Conservation (phyloP, 2,888 invertebrate species). For the Endomychus coccineus region DNA sequence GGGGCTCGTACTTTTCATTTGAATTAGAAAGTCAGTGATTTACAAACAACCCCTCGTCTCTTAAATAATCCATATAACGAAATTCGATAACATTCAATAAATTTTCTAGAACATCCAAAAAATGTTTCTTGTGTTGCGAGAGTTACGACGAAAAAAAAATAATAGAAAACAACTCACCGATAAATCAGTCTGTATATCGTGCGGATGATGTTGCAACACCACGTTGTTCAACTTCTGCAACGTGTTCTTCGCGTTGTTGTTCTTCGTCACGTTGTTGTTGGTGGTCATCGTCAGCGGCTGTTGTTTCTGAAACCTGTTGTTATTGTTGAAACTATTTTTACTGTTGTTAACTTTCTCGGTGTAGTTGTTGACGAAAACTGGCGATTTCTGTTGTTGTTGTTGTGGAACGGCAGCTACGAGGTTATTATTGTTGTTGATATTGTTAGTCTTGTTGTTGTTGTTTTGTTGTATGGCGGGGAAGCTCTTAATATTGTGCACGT, state of each 20-base stretch:
- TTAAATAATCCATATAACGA: too few species aligned
- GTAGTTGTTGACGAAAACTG: too few species aligned
- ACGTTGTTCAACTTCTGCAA: constrained; percentile 1
- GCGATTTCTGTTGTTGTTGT: too few species aligned
- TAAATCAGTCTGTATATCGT: constrained; percentile 27
- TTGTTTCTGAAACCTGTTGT: not conserved
- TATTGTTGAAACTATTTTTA: not conserved
- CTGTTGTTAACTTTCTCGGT: constrained; percentile 15
- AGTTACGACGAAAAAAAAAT: too few species aligned
- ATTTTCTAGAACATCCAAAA: not conserved
- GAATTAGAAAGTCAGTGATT: too few species aligned
- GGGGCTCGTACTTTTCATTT: too few species aligned
- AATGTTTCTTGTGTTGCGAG: too few species aligned
- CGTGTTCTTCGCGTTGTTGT: constrained; percentile 4
- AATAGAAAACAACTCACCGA: constrained; percentile 26
- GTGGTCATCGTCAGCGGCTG: not conserved
- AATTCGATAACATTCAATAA: too few species aligned
- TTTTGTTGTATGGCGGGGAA: constrained; percentile 42
- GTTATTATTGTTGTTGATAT: constrained; percentile 12
- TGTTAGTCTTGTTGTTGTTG: constrained; percentile 11
- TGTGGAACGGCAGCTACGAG: too few species aligned
- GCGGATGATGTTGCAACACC: not conserved
- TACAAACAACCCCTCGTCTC: too few species aligned
- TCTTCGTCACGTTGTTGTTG: not conserved
- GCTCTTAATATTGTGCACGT: constrained; percentile 35